Base-by-base conservation (phyloP, 2,888 invertebrate species). In the Coronaproctus castanopsis region DNA sequence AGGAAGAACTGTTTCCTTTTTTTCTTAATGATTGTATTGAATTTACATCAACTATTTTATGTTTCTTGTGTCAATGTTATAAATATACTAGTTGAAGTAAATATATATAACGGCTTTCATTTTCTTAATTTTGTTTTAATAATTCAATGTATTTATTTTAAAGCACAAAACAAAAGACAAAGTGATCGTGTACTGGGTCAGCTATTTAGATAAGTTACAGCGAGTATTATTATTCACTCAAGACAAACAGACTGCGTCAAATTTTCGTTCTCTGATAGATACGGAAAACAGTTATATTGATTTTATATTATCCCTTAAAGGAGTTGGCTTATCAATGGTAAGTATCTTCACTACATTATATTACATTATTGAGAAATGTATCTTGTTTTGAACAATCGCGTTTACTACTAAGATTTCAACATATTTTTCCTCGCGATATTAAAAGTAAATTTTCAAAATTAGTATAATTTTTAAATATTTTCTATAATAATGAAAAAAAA, bases 151-250 rank as follows among this genome's bases (percentile, higher is more conserved):
- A n/a, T n/a, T n/a, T n/a, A n/a, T 70, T 58, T 67, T 69, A 57
- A 80, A 80, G 65, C 80, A 82, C 70, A 80, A 81, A 62, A 77
- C 83, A 58, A 82, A 80, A 68, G 85, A 85, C 68, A 85, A 85
- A 70, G 81, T 85, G 2, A 74, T 80, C 0, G 83, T 88, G 10
- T 85, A 84, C 71, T 88, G 87, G 87, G 78, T 85, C 49, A 85
- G 85, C 3, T 87, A 81, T 68, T 77, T 83, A 71, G 84, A 86
- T 63, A 81, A 80, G 0, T 77, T 79, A 54, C 87, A 88, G 70
- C 74, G 85, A 66, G 82, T 83, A 0, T 75, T 87, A 59, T 75
- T 85, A 19, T 78, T 88, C 66, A 83, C 86, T 0, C 86, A 87
- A 70, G 84, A 87, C 62, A 80, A 84, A 67, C 75, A 81, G 62